Conservation (phyloP, 2,113 vertebrate species). For the Grammomys surdaster region DNA sequence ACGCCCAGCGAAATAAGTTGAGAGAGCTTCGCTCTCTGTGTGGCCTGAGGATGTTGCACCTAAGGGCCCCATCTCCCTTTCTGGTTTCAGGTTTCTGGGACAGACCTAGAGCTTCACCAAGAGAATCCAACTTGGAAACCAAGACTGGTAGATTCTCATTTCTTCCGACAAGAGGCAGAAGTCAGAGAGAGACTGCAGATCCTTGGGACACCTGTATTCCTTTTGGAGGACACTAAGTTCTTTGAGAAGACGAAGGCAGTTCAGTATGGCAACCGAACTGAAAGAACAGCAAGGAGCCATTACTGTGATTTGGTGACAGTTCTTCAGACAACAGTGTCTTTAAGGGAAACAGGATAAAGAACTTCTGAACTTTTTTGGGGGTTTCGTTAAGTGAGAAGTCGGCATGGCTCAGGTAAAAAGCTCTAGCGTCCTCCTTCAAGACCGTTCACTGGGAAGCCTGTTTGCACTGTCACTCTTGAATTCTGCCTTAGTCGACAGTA, state of each 20-base stretch:
- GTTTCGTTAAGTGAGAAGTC: conserved; percentile 72
- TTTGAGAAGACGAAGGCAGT: conserved; percentile 54
- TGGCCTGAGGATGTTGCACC: conserved; percentile 17
- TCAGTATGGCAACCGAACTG: conserved; percentile 79
- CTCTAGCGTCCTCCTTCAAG: conserved; percentile 77
- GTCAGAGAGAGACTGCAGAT: conserved; percentile 23
- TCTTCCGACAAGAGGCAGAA: conserved; percentile 68
- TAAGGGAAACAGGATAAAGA: conserved; percentile 73
- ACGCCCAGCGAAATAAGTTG: background rate
- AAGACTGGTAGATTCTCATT: conserved; percentile 47
- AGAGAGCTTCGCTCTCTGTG: background rate
- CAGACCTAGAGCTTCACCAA: conserved; percentile 48
- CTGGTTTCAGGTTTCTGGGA: conserved; percentile 79
- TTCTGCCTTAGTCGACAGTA: conserved; percentile 78
- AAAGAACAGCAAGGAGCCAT: conserved; percentile 65
- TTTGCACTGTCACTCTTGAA: conserved; percentile 76
- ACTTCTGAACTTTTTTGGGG: conserved; percentile 70
- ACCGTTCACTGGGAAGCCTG: conserved; percentile 75
- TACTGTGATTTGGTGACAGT: conserved; percentile 75
- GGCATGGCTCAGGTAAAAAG: conserved; percentile 84
- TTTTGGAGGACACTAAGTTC: conserved; percentile 70
- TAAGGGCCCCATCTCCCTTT: conserved; percentile 54
- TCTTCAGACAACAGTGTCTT: conserved; percentile 67
- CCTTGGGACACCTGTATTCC: conserved; percentile 55
- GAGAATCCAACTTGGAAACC: conserved; percentile 64